Conservation (phyloP, 2,888 invertebrate genomes). For the Heliconius aoede region DNA sequence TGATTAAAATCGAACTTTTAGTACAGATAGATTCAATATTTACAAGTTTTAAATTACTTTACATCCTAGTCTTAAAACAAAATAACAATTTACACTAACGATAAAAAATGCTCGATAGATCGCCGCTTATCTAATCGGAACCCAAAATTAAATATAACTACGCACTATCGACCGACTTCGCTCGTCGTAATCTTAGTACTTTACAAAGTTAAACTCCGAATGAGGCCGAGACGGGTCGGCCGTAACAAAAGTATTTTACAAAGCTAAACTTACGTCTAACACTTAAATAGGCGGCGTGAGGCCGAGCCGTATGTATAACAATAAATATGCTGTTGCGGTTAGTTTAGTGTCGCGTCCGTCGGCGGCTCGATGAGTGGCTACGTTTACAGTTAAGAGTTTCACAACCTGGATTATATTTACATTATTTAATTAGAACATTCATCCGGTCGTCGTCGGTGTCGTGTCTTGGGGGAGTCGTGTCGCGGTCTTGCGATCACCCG, state of each 20-base stretch:
- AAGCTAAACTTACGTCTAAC: slow-evolving; percentile 75
- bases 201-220: slow-evolving; percentile 81
- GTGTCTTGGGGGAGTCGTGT: slow-evolving; percentile 5
- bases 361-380: slow-evolving; percentile 69
- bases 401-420: slow-evolving; percentile 82
- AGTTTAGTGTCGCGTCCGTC: slow-evolving; percentile 61
- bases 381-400: slow-evolving; percentile 73
- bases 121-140: slow-evolving; percentile 77
- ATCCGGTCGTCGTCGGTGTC: slow-evolving; percentile 31
- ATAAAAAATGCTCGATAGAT: slow-evolving; percentile 82
- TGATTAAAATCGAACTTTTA: slow-evolving; percentile 74
- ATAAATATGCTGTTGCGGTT: slow-evolving; percentile 61
- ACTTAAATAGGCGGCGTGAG: slow-evolving; percentile 66
- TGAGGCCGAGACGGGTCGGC: slow-evolving; percentile 80
- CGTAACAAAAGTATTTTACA: slow-evolving; percentile 82
- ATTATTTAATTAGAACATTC: slow-evolving; percentile 67
- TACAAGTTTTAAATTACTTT: slow-evolving; percentile 81
- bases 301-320: slow-evolving; percentile 60
- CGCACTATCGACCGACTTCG: slow-evolving; percentile 73
- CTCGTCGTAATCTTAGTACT: slow-evolving; percentile 65
- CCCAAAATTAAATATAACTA: slow-evolving; percentile 75
- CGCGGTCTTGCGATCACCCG: slow-evolving; percentile 43
- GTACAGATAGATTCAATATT: slow-evolving; percentile 78
- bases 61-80: slow-evolving; percentile 82
- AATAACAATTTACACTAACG: slow-evolving; percentile 84